Conservation (phyloP, 2,888 invertebrate genomes). For the Eupsilia transversa region DNA sequence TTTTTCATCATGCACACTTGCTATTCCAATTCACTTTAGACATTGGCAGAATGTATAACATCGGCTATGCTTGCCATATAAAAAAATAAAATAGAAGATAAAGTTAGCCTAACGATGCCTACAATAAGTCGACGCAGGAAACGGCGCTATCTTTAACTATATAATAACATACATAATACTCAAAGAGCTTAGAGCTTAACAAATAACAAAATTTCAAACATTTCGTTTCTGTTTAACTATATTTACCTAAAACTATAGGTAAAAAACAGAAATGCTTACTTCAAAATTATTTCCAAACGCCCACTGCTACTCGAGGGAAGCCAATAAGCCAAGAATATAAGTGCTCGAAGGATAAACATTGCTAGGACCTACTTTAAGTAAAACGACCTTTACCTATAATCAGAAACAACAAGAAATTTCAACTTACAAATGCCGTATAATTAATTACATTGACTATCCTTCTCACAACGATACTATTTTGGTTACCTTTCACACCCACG, state of each 20-base stretch:
- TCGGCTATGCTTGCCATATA: too few species aligned
- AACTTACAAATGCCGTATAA: not conserved
- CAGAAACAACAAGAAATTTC: not conserved
- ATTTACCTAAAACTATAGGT: not conserved
- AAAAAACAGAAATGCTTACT: conserved; percentile 1
- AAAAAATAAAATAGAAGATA: not conserved
- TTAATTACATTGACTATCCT: not conserved
- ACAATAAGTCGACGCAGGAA: not conserved
- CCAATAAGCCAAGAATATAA: not conserved
- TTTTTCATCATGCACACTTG: too few species aligned
- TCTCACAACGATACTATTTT: not conserved
- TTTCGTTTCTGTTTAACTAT: not conserved
- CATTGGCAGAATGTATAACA: too few species aligned
- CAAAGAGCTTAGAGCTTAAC: not conserved
- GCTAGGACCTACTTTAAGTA: not conserved
- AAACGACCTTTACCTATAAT: conserved; percentile 13
- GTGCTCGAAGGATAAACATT: conserved; percentile 3
- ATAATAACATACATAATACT: too few species aligned
- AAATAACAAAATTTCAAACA: conserved; percentile 16
- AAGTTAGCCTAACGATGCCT: not conserved
- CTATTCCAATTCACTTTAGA: too few species aligned
- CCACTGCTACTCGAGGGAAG: conserved; percentile 17
- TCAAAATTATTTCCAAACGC: not conserved
- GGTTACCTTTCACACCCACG: not conserved
- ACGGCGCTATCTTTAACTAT: too few species aligned